These are phyloP conservation scores for Drosophila eohydei DNA, from an alignment of 2,888 invertebrate species.

Conservation along the genomic window DNA sequence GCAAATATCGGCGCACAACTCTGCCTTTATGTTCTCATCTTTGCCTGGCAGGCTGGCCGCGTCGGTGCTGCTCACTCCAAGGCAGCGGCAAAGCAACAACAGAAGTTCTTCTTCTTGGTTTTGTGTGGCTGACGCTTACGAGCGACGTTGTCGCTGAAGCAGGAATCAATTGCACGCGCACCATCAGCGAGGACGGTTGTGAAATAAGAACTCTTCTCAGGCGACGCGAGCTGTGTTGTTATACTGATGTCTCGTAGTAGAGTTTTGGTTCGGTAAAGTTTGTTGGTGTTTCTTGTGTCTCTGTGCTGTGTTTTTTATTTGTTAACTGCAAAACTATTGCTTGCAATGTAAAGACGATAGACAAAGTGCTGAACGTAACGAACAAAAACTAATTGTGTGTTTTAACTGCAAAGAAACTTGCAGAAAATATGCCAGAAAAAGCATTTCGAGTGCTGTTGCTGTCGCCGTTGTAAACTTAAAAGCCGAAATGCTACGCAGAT, in stretches of 20 bases:
- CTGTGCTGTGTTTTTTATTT: conserved; percentile 59
- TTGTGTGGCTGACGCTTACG: conserved; percentile 61
- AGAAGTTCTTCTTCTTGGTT: conserved; percentile 42
- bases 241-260: conserved; percentile 38
- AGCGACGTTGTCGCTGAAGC: conserved; percentile 65
- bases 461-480: conserved; percentile 29
- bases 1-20: conserved; percentile 25
- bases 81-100: conserved; percentile 14
- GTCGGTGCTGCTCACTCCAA: conserved; percentile 49
- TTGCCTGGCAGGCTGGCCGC: conserved; percentile 46
- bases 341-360: conserved; percentile 37
- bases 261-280: conserved; percentile 30
- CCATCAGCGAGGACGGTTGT: conserved; percentile 81
- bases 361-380: conserved; percentile 51
- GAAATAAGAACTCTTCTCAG: conserved; percentile 34
- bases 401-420: conserved; percentile 68
- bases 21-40: conserved; percentile 29
- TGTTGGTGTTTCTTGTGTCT: conserved; percentile 38
- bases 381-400: conserved; percentile 60
- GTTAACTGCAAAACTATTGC: conserved; percentile 64
- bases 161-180: conserved; percentile 84
- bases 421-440: conserved; percentile 57
- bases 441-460: conserved; percentile 40
- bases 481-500: conserved; percentile 37
- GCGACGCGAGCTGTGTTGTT: conserved; percentile 22